Evolutionary conservation across 1,140 invertebrate genomes (phyloP), one percentile per base, ranked within the genome.

Genomic region (Charaxes varanes): DNA sequence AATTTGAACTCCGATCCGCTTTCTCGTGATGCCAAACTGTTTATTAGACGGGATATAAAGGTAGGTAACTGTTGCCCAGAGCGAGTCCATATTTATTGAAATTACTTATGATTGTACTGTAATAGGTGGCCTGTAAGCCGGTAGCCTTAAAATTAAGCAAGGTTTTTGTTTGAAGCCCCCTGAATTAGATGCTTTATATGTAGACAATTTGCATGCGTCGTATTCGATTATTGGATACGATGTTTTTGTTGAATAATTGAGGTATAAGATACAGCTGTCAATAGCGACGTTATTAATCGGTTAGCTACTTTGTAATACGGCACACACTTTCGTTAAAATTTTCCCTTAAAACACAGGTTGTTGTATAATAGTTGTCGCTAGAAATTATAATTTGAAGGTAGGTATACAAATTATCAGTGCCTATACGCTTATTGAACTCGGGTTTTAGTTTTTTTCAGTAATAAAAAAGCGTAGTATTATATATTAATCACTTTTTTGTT

Each of bases 51-150:
- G 58, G 53, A 63, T 63, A 67, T 71, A 73, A 71, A 68, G 62
- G 61, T 53, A 41, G 53, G 55, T 66, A 68, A 69, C 62, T 63
- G 60, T 61, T 65, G 63, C 62, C 45, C 41, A 49, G 57, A 44
- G 57, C 59, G 35, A 57, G 50, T 46, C 70, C 61, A 66, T 79
- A 77, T 78, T 81, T 78, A 77, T 76, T 77, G 70, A 77, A 77
- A 81, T 81, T 79, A 76, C 77, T 79, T 73, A 71, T 81, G 74
- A 81, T 81, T 81, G 74, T 79, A 61, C 50, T 41, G 64, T 81
- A 81, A 81, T 81, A 61, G 72, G 54, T 51, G 27, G 72, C 53
- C 42, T 67, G 57, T 59, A 67, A 61, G 54, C 56, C 73, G 57
- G 77, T 79, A 76, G 77, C 72, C 50, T 52, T 68, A 63, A 72